Conservation (phyloP, 2,797 vertebrate species). For the Sebastes itinus region DNA sequence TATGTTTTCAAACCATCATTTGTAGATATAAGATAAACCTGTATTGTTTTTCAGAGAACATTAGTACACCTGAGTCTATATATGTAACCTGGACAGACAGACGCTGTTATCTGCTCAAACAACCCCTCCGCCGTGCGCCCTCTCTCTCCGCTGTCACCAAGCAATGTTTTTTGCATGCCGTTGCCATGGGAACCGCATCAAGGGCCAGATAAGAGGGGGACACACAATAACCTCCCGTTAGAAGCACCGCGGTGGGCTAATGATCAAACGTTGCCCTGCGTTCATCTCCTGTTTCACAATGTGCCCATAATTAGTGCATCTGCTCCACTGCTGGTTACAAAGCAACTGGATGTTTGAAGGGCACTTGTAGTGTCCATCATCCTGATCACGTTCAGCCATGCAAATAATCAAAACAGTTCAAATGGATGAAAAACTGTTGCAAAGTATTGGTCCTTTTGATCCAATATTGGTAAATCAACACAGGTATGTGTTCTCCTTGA, state of each 20-base stretch:
- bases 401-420: not conserved
- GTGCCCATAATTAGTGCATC: slow-evolving; percentile 61
- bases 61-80: not conserved
- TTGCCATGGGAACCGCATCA: slow-evolving; percentile 78
- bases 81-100: not conserved
- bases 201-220: slow-evolving; percentile 80
- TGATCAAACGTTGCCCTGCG: slow-evolving; percentile 72
- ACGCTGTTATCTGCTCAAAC: slow-evolving; percentile 16
- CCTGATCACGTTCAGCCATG: not conserved
- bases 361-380: slow-evolving; percentile 16
- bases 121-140: not conserved
- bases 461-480: not conserved
- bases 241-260: slow-evolving; percentile 56
- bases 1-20: not conserved
- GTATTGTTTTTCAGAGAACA: not conserved
- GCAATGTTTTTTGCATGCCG: slow-evolving; percentile 49
- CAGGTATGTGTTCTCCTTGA: not conserved
- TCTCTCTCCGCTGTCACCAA: slow-evolving; percentile 20
- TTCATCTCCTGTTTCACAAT: slow-evolving; percentile 63
- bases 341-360: slow-evolving; percentile 48
- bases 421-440: not conserved
- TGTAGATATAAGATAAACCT: not conserved
- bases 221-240: slow-evolving; percentile 75
- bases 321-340: slow-evolving; percentile 22
- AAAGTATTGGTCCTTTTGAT: not conserved